A percentile compares a stretch with the other conserved stretches of the same genome.
These are phyloP conservation scores for Neoniphon sammara DNA, from an alignment of 2,797 vertebrate genomes.

Conservation along the genomic window DNA sequence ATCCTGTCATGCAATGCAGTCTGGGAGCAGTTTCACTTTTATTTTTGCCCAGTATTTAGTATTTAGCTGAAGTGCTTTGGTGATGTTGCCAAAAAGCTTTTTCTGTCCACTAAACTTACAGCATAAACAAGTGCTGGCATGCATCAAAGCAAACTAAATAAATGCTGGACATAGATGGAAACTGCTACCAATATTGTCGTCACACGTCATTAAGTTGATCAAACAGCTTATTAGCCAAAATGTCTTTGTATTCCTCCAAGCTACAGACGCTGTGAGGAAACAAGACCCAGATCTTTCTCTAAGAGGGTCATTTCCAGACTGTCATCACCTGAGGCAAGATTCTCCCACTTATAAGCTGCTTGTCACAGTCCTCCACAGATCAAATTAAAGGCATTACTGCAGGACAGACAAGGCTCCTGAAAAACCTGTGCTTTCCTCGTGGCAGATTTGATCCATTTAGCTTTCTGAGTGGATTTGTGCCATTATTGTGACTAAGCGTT, in stretches of 20 bases:
- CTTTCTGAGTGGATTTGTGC: conserved; percentile 19
- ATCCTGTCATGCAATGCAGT: too few relatives aligned
- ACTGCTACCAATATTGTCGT: background rate
- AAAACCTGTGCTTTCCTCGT: background rate
- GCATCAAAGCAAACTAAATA: background rate
- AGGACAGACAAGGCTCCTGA: background rate
- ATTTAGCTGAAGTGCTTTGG: too few relatives aligned
- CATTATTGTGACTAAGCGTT: conserved; percentile 1
- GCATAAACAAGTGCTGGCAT: too few relatives aligned
- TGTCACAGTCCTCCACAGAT: conserved; percentile 14
- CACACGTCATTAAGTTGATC: conserved; percentile 7
- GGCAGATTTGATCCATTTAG: conserved; percentile 10
- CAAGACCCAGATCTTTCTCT: background rate
- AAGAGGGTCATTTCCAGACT: background rate
- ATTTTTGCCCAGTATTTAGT: too few relatives aligned
- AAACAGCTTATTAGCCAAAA: background rate
- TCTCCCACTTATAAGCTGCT: background rate
- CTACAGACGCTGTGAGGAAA: background rate
- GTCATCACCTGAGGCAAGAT: background rate
- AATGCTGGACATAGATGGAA: background rate
- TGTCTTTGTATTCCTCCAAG: background rate
- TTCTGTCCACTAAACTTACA: too few relatives aligned
- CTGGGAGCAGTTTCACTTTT: too few relatives aligned
- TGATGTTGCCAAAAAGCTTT: too few relatives aligned
- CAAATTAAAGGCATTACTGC: background rate